These are phyloP conservation scores for Xenus cinereus DNA, from an alignment of 2,113 vertebrate genomes.

Conservation along the genomic window DNA sequence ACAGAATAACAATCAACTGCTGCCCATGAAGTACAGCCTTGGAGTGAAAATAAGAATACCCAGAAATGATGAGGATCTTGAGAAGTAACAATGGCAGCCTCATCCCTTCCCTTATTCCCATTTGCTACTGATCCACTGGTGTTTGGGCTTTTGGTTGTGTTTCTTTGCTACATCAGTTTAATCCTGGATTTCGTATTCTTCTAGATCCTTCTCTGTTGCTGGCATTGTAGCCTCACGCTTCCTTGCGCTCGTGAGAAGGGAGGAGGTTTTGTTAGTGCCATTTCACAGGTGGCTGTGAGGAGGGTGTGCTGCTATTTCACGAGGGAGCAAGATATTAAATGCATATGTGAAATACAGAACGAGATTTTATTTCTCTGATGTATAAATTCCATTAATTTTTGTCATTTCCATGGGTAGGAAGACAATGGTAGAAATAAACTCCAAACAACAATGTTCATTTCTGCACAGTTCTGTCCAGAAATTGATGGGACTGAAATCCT, in stretches of 20 bases:
- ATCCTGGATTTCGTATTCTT: background rate
- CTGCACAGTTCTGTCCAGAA: background rate
- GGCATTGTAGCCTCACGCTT: rapidly evolving
- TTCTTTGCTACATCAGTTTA: background rate
- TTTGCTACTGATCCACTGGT: background rate
- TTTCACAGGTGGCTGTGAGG: background rate
- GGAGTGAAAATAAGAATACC: background rate
- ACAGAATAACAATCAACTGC: background rate
- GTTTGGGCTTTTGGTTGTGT: background rate
- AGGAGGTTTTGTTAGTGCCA: background rate
- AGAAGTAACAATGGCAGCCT: background rate
- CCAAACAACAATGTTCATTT: background rate
- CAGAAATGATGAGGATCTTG: background rate
- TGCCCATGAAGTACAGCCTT: background rate
- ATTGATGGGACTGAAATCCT: background rate
- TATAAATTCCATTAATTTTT: background rate
- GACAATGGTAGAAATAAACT: background rate
- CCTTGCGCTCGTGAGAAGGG: background rate
- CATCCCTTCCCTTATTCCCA: background rate
- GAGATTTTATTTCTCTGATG: background rate
- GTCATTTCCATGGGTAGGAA: background rate
- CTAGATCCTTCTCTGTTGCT: background rate
- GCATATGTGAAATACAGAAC: background rate
- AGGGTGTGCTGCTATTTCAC: background rate
- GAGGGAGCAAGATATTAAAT: background rate